phyloP scores from a whole-genome alignment of 2,888 invertebrate genomes.

The Empis stercorea region DNA sequence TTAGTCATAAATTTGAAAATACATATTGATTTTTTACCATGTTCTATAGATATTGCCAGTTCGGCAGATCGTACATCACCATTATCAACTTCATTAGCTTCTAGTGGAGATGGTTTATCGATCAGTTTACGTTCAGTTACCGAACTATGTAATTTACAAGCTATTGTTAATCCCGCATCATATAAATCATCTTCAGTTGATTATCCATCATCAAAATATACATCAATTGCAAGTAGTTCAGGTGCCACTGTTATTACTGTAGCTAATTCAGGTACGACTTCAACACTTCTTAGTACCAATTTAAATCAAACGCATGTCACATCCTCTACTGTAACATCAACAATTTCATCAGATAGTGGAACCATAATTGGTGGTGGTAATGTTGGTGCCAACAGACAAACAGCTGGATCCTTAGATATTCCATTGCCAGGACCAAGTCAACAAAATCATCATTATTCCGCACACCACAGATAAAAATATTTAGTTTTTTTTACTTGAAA shows the following conservation, averaged over 20 bases:
- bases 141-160: constrained; percentile 49
- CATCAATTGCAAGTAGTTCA: constrained; percentile 10
- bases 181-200: neutral
- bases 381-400: neutral
- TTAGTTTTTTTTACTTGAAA: neutral
- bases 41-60: constrained; percentile 36
- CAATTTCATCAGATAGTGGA: neutral
- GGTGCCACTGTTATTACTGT: neutral
- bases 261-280: neutral
- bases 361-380: neutral
- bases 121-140: constrained; percentile 36
- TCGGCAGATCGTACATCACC: constrained; percentile 45
- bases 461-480: constrained; percentile 9
- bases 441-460: constrained; percentile 14
- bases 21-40: neutral
- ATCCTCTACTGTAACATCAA: neutral
- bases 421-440: constrained; percentile 7
- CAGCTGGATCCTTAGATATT: neutral
- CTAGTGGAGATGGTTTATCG: constrained; percentile 40
- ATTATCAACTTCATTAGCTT: constrained; percentile 49
- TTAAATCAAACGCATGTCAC: neutral
- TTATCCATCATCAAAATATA: neutral
- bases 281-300: neutral
- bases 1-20: neutral
- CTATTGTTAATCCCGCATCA: constrained; percentile 18